phyloP scores from a whole-genome alignment of 2,113 vertebrate genomes.

The Smithornis capensis region DNA sequence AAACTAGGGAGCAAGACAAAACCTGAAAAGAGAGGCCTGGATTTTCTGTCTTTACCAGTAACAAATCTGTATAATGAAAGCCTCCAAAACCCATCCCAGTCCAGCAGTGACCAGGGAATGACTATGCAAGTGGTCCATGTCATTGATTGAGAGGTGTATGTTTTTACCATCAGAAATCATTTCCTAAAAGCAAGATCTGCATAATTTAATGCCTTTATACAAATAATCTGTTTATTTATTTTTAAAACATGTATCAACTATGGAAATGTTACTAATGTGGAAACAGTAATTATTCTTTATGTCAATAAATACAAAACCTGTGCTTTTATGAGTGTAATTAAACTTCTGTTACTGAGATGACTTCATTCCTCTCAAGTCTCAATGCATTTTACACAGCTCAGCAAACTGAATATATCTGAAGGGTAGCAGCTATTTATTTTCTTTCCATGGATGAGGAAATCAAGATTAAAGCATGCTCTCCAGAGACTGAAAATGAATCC shows the following conservation, averaged over 20 bases:
- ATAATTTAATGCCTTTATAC: background rate
- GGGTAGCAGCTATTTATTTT: background rate
- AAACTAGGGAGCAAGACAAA: conserved; percentile 16
- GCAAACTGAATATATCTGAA: background rate
- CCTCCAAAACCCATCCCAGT: background rate
- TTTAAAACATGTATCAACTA: background rate
- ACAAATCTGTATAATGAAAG: conserved; percentile 5
- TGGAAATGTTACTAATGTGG: background rate
- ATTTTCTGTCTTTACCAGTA: conserved; percentile 53
- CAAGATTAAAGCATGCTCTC: background rate
- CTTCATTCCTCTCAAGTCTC: background rate
- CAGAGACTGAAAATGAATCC: background rate
- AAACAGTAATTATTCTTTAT: background rate
- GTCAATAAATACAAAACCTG: background rate
- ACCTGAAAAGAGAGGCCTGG: background rate
- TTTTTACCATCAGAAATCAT: conserved; percentile 52
- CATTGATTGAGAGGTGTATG: conserved; percentile 43
- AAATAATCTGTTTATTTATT: background rate
- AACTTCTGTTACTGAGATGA: background rate
- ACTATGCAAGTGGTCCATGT: conserved; percentile 9
- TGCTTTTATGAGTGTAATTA: background rate
- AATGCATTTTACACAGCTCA: background rate
- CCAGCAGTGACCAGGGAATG: background rate
- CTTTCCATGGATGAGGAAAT: background rate
- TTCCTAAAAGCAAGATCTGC: conserved; percentile 14